phyloP scores from a whole-genome alignment of 2,797 vertebrate species.

The Amblyraja radiata region DNA sequence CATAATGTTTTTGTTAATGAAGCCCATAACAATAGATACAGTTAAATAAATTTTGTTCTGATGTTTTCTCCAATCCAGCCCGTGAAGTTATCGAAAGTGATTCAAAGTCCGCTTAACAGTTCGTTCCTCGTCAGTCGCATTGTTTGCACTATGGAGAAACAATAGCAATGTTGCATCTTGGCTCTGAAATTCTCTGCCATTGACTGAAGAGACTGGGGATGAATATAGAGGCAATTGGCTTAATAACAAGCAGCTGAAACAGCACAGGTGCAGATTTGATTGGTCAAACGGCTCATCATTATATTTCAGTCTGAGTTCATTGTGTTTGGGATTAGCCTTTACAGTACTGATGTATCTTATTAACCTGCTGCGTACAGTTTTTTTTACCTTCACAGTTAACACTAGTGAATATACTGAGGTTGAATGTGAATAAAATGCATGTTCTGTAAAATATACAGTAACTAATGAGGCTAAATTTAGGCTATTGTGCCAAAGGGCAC shows the following conservation, averaged over 20 bases:
- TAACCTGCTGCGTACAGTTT: neutral
- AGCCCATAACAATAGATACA: slow-evolving; percentile 2
- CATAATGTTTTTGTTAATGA: slow-evolving; percentile 16
- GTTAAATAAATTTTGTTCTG: slow-evolving; percentile 16
- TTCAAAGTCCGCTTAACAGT: neutral
- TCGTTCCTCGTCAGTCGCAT: too few species aligned
- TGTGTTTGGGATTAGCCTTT: neutral
- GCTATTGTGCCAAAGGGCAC: neutral
- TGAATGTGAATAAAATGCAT: slow-evolving; percentile 27
- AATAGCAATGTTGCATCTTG: too few species aligned
- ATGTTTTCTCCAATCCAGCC: neutral
- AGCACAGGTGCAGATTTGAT: neutral
- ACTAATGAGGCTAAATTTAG: neutral
- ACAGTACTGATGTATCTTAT: neutral
- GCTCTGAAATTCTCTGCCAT: too few species aligned
- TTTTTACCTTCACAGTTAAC: neutral
- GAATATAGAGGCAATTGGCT: neutral
- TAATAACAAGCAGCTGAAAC: neutral
- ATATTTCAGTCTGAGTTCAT: neutral
- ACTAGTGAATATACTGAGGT: neutral
- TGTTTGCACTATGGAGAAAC: too few species aligned
- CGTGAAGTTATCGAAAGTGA: neutral
- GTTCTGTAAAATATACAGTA: neutral
- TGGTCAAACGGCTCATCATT: neutral
- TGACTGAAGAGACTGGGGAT: too few species aligned